phyloP scores from a whole-genome alignment of 2,797 vertebrate species.

The Sebastes miniatus region DNA sequence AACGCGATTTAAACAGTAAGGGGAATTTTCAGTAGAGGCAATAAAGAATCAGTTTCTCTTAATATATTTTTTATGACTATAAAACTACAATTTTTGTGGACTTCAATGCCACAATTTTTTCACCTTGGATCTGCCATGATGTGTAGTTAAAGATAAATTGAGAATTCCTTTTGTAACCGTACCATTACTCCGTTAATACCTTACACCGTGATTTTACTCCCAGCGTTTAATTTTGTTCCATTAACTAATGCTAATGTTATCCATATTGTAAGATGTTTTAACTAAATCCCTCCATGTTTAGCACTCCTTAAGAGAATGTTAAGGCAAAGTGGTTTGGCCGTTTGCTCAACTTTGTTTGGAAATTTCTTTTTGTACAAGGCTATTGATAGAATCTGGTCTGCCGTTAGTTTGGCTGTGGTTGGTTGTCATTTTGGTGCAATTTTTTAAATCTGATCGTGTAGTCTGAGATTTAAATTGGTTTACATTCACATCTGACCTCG shows the following conservation, averaged over 20 bases:
- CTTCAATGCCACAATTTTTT: slow-evolving; percentile 51
- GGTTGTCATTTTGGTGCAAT: slow-evolving; percentile 16
- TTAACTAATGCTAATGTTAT: slow-evolving; percentile 55
- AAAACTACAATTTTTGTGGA: slow-evolving; percentile 67
- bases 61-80: slow-evolving; percentile 84
- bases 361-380: neutral
- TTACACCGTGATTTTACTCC: slow-evolving; percentile 12
- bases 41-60: slow-evolving; percentile 79
- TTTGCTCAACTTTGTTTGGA: slow-evolving; percentile 27
- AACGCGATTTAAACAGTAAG: slow-evolving; percentile 69
- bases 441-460: neutral
- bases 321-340: neutral
- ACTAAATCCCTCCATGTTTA: slow-evolving; percentile 39
- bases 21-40: slow-evolving; percentile 72
- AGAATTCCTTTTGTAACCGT: slow-evolving; percentile 44
- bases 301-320: slow-evolving; percentile 27
- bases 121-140: slow-evolving; percentile 48
- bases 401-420: neutral
- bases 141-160: slow-evolving; percentile 51
- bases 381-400: neutral
- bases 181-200: slow-evolving; percentile 46
- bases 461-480: neutral
- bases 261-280: slow-evolving; percentile 32
- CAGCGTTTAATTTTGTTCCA: slow-evolving; percentile 31
- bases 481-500: neutral